Base-by-base conservation (phyloP, 2,888 invertebrate species). In the Nomada lathburiana region DNA sequence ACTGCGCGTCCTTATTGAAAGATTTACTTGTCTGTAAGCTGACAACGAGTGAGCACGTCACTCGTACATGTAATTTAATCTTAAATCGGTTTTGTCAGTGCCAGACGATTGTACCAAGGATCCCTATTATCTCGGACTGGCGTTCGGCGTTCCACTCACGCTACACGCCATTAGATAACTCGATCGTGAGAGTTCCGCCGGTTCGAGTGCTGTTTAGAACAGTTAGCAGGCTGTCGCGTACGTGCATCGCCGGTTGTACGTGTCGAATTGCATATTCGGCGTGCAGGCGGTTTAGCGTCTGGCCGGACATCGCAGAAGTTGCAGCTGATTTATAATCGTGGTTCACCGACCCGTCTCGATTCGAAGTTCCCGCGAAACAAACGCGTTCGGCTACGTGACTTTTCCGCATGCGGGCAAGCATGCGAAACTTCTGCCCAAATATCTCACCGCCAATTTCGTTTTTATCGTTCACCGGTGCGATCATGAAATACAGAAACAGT, bases 291-390 rank as follows among this genome's bases (percentile, higher is more conserved):
- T 65, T 18, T 23, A 23, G 3, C 74, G 76, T 80, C 84, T 72
- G 59, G 42, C 20, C 76, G 70, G 75, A 29, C 79, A 76, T 84
- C 84, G 75, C 63, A 59, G 60, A 84, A 86, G 77, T 86, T 76
- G 50, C 57, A 26, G 53, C 26, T 84, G 88, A 86, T 87, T 88
- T 87, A 87, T 86, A 67, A 75, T 72, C 74, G 70, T 65, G 68
- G 82, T 73, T 77, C 72, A 26, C 57, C 76, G 79, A 67, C 59
- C 78, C 55, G 52, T 59, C 63, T 60, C 76, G 62, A 82, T 80
- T 53, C 80, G 80, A 85, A 76, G 36, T 73, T 76, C 62, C 29
- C 72, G 71, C 60, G 53, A 53, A 74, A 74, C 76, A 64, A 76
- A 79, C 76, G 73, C 62, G 59, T 36, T 60, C 64, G 44, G 13